These are phyloP conservation scores for Solenopsis fugax DNA, from an alignment of 1,140 invertebrate species.

Conservation along the genomic window DNA sequence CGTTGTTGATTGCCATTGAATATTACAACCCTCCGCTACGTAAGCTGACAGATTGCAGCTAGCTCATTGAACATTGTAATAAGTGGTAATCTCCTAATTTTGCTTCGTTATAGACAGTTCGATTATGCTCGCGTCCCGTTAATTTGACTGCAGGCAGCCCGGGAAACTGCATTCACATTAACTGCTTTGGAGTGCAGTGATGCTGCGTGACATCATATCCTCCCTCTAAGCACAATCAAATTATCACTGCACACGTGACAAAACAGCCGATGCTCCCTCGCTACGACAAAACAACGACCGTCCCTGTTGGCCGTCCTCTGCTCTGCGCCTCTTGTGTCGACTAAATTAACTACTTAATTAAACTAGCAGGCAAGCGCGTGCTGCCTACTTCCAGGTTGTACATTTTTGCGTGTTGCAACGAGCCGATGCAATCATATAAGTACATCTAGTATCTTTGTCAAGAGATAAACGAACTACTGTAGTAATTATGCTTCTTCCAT, in stretches of 20 bases:
- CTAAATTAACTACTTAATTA: conserved; percentile 63
- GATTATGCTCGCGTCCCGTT: conserved; percentile 54
- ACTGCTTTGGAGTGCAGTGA: conserved; percentile 57
- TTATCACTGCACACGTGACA: conserved; percentile 64
- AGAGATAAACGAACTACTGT: background rate
- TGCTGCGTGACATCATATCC: conserved; percentile 58
- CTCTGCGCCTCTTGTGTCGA: background rate
- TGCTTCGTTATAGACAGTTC: conserved; percentile 26
- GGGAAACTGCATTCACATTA: conserved; percentile 67
- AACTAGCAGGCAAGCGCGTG: conserved; percentile 23
- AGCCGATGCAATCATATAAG: background rate
- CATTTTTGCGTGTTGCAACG: conserved; percentile 10
- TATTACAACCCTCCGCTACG: conserved; percentile 23
- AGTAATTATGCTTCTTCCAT: background rate
- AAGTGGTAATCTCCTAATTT: conserved; percentile 73
- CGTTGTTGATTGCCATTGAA: conserved; percentile 51
- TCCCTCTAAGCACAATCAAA: conserved; percentile 63
- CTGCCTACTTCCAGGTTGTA: background rate
- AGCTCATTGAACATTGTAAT: conserved; percentile 58
- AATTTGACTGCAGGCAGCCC: conserved; percentile 67
- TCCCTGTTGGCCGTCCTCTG: conserved; percentile 10
- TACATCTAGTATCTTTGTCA: background rate
- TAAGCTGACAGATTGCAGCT: conserved; percentile 59
- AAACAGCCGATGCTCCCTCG: conserved; percentile 64
- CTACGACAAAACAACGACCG: conserved; percentile 55